phyloP scores from a whole-genome alignment of 2,113 vertebrate species.

The Salminus brasiliensis region DNA sequence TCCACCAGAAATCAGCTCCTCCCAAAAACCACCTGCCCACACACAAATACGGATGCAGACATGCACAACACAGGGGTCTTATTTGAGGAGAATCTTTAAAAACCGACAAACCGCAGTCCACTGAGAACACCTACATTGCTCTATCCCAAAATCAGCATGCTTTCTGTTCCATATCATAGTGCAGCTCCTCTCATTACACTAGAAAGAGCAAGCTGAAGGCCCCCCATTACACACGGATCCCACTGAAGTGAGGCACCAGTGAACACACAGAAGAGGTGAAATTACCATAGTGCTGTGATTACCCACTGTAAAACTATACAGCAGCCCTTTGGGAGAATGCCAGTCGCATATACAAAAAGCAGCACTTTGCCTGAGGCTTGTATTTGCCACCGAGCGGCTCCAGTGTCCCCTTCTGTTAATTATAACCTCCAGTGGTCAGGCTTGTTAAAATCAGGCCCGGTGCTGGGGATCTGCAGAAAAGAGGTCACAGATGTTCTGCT shows the following conservation, averaged over 20 bases:
- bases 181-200: background rate
- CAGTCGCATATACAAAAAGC: slow-evolving; percentile 5
- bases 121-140: background rate
- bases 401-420: slow-evolving; percentile 32
- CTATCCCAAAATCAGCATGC: background rate
- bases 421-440: slow-evolving; percentile 9
- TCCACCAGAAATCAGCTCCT: slow-evolving; percentile 68
- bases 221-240: slow-evolving; percentile 13
- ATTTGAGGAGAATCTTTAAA: background rate
- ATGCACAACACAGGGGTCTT: background rate
- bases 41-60: background rate
- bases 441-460: background rate
- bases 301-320: background rate
- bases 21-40: slow-evolving; percentile 50
- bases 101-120: background rate
- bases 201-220: background rate
- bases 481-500: slow-evolving; percentile 22
- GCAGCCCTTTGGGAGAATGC: background rate
- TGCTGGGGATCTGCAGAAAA: slow-evolving; percentile 7
- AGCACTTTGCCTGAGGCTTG: slow-evolving; percentile 8
- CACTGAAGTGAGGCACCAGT: slow-evolving; percentile 8
- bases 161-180: background rate
- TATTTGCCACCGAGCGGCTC: slow-evolving; percentile 1
- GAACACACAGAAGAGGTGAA: slow-evolving; percentile 7
- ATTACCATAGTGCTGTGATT: background rate